A percentile compares a stretch with the other conserved stretches of the same genome.
Evolutionary conservation across 2,888 invertebrate species (phyloP).

Genomic region (Druceiella hillmani): DNA sequence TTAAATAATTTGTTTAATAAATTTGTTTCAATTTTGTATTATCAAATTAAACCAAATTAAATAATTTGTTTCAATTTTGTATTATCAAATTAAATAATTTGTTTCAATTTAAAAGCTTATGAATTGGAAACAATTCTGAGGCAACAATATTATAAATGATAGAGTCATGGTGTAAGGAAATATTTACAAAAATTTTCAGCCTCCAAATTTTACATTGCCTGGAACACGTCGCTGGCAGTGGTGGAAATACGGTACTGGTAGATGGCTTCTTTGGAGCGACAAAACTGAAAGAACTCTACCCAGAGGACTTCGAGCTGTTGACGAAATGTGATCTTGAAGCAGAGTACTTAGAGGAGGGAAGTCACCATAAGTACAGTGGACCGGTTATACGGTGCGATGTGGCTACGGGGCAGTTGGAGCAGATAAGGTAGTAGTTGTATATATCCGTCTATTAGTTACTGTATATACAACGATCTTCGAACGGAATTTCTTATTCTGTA

Average conservation of each 20-base stretch:
- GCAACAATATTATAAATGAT: too few species aligned
- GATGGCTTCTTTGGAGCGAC: constrained; percentile 68
- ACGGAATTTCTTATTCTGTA: too few species aligned
- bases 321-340: constrained; percentile 53
- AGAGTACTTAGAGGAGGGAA: constrained; percentile 59
- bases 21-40: too few species aligned
- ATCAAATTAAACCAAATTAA: too few species aligned
- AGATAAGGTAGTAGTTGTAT: constrained; percentile 53
- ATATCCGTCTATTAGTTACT: too few species aligned
- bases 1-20: too few species aligned
- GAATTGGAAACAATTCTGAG: too few species aligned
- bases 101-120: too few species aligned
- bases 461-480: too few species aligned
- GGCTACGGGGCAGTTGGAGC: constrained; percentile 50
- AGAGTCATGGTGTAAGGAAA: too few species aligned
- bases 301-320: constrained; percentile 55
- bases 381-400: constrained; percentile 55
- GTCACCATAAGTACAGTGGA: constrained; percentile 51
- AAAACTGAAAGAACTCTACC: constrained; percentile 46
- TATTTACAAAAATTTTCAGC: constrained; percentile 30
- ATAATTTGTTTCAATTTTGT: too few species aligned
- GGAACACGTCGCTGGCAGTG: constrained; percentile 49
- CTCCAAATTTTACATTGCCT: constrained; percentile 44
- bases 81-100: too few species aligned
- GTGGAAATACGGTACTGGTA: constrained; percentile 68